Base-by-base conservation (phyloP, 2,113 vertebrate species). In the Malurus cyaneus region DNA sequence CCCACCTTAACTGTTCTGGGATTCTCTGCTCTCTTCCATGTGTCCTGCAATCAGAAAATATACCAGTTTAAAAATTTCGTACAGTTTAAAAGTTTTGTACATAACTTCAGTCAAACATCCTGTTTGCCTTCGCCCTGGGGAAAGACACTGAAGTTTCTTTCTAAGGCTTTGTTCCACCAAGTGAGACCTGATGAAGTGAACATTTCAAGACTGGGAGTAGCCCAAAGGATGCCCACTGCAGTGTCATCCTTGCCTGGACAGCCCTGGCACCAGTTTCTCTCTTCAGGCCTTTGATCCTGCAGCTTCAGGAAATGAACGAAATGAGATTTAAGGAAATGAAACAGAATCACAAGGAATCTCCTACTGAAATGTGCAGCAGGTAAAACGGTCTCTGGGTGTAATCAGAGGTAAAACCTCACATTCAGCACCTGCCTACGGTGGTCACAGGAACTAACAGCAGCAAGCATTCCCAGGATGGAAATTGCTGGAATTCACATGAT, bases 241-340 rank as follows among this genome's bases (percentile, higher is more conserved):
- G 60, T 8, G 3, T 4, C 6, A 0, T 32, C 17, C 39, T 1
- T 17, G 86, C 18, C 61, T 23, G 78, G 69, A 8, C 39, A 59
- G 53, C 52, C 59, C 36, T 42, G 54, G 36, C 32, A 5, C 1
- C 14, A 12, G 6, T 80, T 74, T 47, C 1, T 14, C 31, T 18
- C 65, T 46, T 72, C 21, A 42, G 53, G 1, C 50, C 44, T 89
- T 88, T 61, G 47, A 31, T 89, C 44, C 83, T 80, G 56, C 18
- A 71, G 0, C 44, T 60, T 71, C 61, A 50, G 42, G 52, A 71
- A 81, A 91, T 26, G 31, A 59, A 31, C 5, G 52, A 60, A 84
- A 84, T 60, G 9, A 32, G 59, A 26, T 26, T 11, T 36, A 31
- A 52, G 44, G 3, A 44, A 44, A 36, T 5, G 28, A 64, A 93